Conservation (phyloP, 2,888 invertebrate species). For the Tetropium fuscum region DNA sequence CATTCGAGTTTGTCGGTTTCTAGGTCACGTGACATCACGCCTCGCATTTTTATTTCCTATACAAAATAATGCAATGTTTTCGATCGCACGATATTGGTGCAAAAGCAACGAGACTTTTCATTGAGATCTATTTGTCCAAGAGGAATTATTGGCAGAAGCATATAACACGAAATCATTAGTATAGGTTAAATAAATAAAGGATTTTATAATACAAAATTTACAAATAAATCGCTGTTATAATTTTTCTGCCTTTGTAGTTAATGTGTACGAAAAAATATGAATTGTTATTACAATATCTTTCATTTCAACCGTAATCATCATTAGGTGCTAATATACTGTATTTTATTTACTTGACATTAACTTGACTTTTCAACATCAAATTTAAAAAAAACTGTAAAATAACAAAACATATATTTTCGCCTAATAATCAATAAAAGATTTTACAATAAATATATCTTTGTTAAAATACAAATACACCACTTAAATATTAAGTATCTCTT, state of each 20-base stretch:
- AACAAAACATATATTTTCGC: slow-evolving; percentile 14
- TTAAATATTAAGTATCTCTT: slow-evolving; percentile 65
- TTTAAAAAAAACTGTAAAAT: slow-evolving; percentile 2
- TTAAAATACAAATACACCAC: slow-evolving; percentile 62
- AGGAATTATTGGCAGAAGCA: slow-evolving; percentile 45
- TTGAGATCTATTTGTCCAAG: slow-evolving; percentile 56
- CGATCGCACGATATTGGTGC: slow-evolving; percentile 26
- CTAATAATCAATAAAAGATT: slow-evolving; percentile 46
- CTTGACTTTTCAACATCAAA: background rate
- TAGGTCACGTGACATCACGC: slow-evolving; percentile 41
- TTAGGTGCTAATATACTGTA: slow-evolving; percentile 4
- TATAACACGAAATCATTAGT: slow-evolving; percentile 36
- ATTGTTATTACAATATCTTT: slow-evolving; percentile 3
- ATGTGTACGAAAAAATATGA: slow-evolving; percentile 17
- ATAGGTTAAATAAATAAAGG: slow-evolving; percentile 38
- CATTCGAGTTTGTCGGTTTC: slow-evolving; percentile 39
- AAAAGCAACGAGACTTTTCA: slow-evolving; percentile 37
- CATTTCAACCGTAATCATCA: background rate
- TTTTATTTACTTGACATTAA: slow-evolving; percentile 7
- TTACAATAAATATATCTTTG: slow-evolving; percentile 51
- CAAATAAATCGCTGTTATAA: slow-evolving; percentile 40
- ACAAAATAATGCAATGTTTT: slow-evolving; percentile 36
- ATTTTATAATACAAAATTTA: slow-evolving; percentile 43
- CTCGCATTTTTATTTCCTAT: slow-evolving; percentile 9
- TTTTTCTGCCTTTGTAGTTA: slow-evolving; percentile 19